phyloP scores from a whole-genome alignment of 2,113 vertebrate genomes.

The Chrysochloris asiatica region DNA sequence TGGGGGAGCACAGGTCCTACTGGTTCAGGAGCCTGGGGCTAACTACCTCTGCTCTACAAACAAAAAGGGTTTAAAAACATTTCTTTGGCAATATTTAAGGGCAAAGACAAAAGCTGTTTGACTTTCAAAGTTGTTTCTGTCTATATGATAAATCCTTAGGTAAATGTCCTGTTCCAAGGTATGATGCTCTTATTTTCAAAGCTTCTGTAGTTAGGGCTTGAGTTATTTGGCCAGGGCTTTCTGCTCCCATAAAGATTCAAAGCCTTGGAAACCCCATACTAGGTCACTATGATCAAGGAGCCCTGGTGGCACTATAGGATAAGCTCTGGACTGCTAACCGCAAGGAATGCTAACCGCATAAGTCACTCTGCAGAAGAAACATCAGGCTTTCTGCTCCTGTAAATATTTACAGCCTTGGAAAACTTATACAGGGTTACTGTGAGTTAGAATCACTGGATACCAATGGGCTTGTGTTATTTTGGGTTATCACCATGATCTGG shows the following conservation, averaged over 20 bases:
- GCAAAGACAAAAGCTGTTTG: background rate
- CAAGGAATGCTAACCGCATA: no score
- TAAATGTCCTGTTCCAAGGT: background rate
- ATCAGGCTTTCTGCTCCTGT: no score
- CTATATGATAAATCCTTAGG: background rate
- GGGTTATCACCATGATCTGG: background rate
- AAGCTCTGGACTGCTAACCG: no score
- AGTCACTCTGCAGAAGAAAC: no score
- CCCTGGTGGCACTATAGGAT: no score
- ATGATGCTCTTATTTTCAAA: background rate
- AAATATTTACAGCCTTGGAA: no score
- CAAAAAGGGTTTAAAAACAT: background rate
- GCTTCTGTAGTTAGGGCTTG: background rate
- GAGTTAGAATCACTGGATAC: no score
- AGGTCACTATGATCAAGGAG: no score
- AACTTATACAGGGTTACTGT: no score
- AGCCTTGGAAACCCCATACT: no score
- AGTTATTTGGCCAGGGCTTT: background rate
- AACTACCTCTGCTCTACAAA: background rate
- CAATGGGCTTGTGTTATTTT: no score
- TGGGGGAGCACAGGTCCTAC: background rate
- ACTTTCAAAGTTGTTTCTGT: background rate
- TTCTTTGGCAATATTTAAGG: background rate
- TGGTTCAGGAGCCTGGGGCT: background rate
- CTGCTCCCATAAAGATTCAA: no score